A percentile compares a stretch with the other conserved stretches of the same genome.
Conservation (phyloP, 2,888 invertebrate species). For the Lampropteryx suffumata region DNA sequence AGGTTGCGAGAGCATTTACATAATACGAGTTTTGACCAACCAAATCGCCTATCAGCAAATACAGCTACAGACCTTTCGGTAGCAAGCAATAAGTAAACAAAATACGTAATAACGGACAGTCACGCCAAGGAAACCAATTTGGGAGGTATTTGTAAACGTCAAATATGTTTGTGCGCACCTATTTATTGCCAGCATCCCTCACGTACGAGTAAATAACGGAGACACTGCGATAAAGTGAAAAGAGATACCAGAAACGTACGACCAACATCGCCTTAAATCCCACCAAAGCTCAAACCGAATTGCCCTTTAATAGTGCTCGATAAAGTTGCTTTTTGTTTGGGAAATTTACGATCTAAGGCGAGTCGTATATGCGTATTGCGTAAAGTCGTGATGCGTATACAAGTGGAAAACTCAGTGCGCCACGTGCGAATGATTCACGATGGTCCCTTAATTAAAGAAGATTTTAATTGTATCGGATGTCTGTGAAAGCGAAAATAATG, state of each 20-base stretch:
- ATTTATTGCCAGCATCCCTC: conserved; percentile 81
- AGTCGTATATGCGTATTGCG: too few species aligned
- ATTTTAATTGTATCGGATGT: conserved; percentile 84
- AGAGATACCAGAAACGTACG: conserved; percentile 72
- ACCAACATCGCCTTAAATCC: conserved; percentile 61
- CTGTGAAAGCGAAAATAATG: conserved; percentile 83
- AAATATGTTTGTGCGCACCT: conserved; percentile 80
- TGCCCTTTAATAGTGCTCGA: conserved; percentile 45
- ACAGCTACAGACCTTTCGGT: conserved; percentile 48
- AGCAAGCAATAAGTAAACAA: conserved; percentile 68
- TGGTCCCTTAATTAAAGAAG: conserved; percentile 83
- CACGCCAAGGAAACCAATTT: conserved; percentile 78
- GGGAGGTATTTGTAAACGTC: conserved; percentile 80
- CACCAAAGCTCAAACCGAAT: conserved; percentile 40
- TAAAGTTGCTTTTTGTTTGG: conserved; percentile 58
- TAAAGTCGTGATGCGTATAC: conserved; percentile 67
- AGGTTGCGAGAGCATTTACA: too few species aligned
- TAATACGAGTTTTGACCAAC: conserved; percentile 24
- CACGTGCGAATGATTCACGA: conserved; percentile 83
- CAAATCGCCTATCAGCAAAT: conserved; percentile 43
- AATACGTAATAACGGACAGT: conserved; percentile 75
- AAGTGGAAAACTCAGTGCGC: conserved; percentile 81
- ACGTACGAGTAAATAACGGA: conserved; percentile 80
- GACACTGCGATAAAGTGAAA: conserved; percentile 81
- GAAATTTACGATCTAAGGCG: conserved; percentile 46